Evolutionary conservation across 2,888 invertebrate species (phyloP), one percentile per base, ranked within the genome.

Genomic region (Eudemis profundana): DNA sequence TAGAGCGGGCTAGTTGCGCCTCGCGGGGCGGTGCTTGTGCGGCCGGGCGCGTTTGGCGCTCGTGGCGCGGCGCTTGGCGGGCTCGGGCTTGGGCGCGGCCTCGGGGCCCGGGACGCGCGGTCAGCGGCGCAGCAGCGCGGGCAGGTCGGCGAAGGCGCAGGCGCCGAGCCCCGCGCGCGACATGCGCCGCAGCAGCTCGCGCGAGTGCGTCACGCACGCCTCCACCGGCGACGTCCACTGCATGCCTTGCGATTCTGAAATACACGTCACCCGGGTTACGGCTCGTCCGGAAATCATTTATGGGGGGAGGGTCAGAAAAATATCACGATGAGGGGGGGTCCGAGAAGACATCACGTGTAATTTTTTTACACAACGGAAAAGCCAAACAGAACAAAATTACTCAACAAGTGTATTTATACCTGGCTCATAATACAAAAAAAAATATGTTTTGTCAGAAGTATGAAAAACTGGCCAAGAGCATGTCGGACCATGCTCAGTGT

Each of bases 101-200:
- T 51, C 49, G 65, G 46, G 61, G 49, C 88, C 0, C 27, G 27
- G 27, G 85, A 90, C 91, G 90, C 92, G 90, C 80, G 95, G 93
- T 94, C 94, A 95, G 94, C 94, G 94, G 75, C 94, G 94, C 89
- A 96, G 94, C 84, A 96, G 94, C 87, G 97, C 96, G 80, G 96
- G 95, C 81, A 98, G 95, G 90, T 96, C 97, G 79, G 98, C 97
- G 93, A 98, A 98, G 87, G 98, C 98, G 94, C 98, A 97, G 68
- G 98, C 96, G 80, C 98, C 98, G 72, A 98, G 94, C 68, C 97
- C 97, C 72, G 96, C 94, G 82, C 95, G 95, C 72, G 98, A 96
- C 97, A 98, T 98, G 81, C 98, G 93, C 73, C 95, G 95, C 81
- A 98, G 95, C 79, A 98, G 94, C 87, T 97, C 96, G 79, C 96